Conservation (phyloP, 2,113 vertebrate species). For the Pao palembangensis region DNA sequence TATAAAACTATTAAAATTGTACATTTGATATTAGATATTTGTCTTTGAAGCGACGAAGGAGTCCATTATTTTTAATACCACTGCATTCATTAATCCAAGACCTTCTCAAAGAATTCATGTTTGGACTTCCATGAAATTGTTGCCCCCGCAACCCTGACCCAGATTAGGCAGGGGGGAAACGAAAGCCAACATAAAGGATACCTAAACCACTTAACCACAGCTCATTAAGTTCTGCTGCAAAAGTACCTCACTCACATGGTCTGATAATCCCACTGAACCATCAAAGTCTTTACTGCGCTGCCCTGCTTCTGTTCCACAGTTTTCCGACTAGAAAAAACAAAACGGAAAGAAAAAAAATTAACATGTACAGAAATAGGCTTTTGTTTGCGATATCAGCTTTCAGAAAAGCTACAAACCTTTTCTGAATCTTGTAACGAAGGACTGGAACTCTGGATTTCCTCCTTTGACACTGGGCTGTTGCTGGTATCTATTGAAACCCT, state of each 20-base stretch:
- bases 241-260: constrained; percentile 68
- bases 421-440: constrained; percentile 74
- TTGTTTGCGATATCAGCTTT: background rate
- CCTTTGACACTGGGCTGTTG: constrained; percentile 65
- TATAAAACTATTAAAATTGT: too few species aligned
- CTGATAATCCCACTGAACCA: constrained; percentile 74
- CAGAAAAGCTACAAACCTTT: constrained; percentile 67
- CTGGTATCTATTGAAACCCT: constrained; percentile 28
- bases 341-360: background rate
- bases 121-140: too few species aligned
- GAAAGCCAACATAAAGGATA: too few species aligned
- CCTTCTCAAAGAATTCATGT: background rate
- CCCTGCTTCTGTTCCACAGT: constrained; percentile 62
- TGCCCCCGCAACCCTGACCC: too few species aligned
- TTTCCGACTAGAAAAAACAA: constrained; percentile 66
- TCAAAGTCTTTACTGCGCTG: constrained; percentile 69
- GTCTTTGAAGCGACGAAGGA: too few species aligned
- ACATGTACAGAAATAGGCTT: background rate
- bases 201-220: too few species aligned
- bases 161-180: too few species aligned
- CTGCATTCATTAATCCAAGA: background rate
- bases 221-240: too few species aligned
- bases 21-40: too few species aligned
- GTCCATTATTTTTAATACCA: too few species aligned
- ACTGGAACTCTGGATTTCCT: constrained; percentile 77